Evolutionary conservation across 1,140 invertebrate species (phyloP), one percentile per base, ranked within the genome.

Genomic region (Tetramorium alpestre): DNA sequence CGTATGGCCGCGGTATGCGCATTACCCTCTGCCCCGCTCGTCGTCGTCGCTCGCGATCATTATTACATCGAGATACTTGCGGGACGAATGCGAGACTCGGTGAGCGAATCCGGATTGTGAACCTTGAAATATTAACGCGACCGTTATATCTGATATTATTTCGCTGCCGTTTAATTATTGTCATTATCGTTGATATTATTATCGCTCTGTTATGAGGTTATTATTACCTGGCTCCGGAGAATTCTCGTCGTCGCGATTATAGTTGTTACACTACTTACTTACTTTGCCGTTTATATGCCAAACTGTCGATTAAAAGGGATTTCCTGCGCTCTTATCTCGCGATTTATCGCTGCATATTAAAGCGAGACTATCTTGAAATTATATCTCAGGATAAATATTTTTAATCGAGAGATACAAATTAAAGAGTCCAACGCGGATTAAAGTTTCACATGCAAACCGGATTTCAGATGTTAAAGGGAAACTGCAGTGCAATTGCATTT

Each of bases 21-120:
- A 75, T 88, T 86, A 89, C 69, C 58, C 47, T 85, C 62, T 41
- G 77, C 78, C 76, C 78, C 75, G 80, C 82, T 85, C 64, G 72
- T 70, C 54, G 64, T 70, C 44, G 54, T 69, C 60, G 51, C 33
- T 70, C 47, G 38, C 28, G 22, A 72, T 81, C 33, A 8, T 54
- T 69, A 25, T 47, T 47, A 13, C 4, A 16, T 41, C 25, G 1
- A 58, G 41, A 44, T 47, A n/a, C 11, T 28, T 11, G 10, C 38
- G 3, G 22, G 13, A 11, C 54, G 22, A 22, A 22, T 22, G 22
- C 22, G 22, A 22, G 22, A 22, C 7, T 13, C 28, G 2, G 28
- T 33, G 1, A 28, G 18, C 44, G n/a, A 77, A 47, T 64, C 10
- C 41, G 18, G 22, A 77, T 11, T 47, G 38, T 7, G 38, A 62